Evolutionary conservation across 1,140 invertebrate genomes (phyloP), one percentile per base, ranked within the genome.

Genomic region (Eriosoma lanigerum): DNA sequence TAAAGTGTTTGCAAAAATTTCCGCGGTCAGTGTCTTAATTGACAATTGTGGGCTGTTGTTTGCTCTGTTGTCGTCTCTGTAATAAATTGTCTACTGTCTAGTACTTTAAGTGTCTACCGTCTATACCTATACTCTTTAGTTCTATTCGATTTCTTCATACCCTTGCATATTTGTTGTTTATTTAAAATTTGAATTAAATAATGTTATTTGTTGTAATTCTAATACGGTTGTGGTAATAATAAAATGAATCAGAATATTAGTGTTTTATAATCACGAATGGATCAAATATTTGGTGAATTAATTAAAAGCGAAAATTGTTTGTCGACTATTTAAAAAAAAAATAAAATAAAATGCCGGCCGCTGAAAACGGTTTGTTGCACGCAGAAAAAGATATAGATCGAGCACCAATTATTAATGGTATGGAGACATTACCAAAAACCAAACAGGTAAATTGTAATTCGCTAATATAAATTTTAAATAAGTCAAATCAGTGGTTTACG

Each of bases 391-490:
- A 83, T 48, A 80, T 80, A 19, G 83, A 84, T 48, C 82, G 82
- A 19, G 83, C 83, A 21, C 83, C 83, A 13, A 82, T 83, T 3
- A 82, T 84, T 29, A 84, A 84, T 81, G 83, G 83, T 1, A 83
- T 83, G 13, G 83, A 84, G 32, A 83, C 75, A 5, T 46, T 78
- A 78, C 75, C 75, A 17, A 78, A 78, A 78, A 78, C 54, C 8
- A 78, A 78, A 48, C 75, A 78, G 38, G 75, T 78, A 78, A 60
- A 19, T 58, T 48, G 21, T 26, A n/a, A 3, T 52, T 29, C 19
- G 32, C 21, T 10, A n/a, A n/a, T 64, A 24, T 58, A 58, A 13
- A 24, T 58, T 58, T 1, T 10, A 54, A 21, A n/a, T 4, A 54
- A 6, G 21, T 26, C 12, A 26, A 58, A 24, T 21, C 8, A 17